Base-by-base conservation (phyloP, 2,888 invertebrate genomes). In the Cosmia pyralina region DNA sequence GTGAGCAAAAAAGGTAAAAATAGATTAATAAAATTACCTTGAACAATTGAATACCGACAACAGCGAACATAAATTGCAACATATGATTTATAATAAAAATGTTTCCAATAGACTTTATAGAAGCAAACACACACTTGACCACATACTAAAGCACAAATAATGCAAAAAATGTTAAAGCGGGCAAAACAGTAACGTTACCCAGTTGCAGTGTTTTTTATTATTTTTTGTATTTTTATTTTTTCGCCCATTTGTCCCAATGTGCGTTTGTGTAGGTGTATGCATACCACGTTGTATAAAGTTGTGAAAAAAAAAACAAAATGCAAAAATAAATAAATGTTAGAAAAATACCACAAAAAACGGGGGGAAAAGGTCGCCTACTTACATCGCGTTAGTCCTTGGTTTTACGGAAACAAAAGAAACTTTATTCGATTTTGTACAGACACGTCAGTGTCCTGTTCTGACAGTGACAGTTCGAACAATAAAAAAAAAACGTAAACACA, bases 1-100 rank as follows among this genome's bases (percentile, higher is more conserved):
- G 13, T 8, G 4, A 17, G 19, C 19, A 60, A 72, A 59, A 52
- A 34, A 38, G 1, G 4, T 41, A 48, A 75, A 65, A 28, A 48
- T 50, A 57, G 2, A 28, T 53, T 19, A 11, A 72, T 4, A 34
- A 59, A 86, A 93, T 94, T 97, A 98, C 98, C 98, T 99, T 99
- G 97, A 99, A 99, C 90, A 99, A 98, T 96, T 99, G 99, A 93
- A 99, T 99, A 96, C 99, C 99, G 96, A 99, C 99, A 94, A 99
- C 99, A 96, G 99, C 99, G 96, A 99, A 99, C 99, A 99, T 99
- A 97, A 99, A 99, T 97, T 99, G 98, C 94, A 99, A 98, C 96
- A 99, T 98, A 97, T 99, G 99, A 95, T 99, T 99, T 96, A 99
- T 99, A 97, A 99, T 97, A 97, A 99, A 99, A 96, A 99, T 99